These are phyloP conservation scores for Lepus americanus DNA, from an alignment of 2,113 vertebrate genomes.

Conservation along the genomic window DNA sequence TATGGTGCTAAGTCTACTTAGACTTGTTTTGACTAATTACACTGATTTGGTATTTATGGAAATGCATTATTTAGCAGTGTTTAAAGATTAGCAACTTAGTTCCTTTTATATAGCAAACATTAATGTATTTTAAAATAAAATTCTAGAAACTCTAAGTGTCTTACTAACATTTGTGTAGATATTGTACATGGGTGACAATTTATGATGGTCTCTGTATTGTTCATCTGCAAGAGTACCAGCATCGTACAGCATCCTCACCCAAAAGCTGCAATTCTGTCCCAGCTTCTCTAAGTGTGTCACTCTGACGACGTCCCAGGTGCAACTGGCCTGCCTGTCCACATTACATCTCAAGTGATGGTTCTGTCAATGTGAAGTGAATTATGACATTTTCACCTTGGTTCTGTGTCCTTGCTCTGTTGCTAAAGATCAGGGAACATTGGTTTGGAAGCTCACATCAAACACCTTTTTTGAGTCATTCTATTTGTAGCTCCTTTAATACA, in stretches of 20 bases:
- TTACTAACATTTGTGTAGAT: slow-evolving; percentile 6
- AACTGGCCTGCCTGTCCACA: slow-evolving; percentile 1
- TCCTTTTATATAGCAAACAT: neutral
- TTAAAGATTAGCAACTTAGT: neutral
- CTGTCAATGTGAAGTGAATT: slow-evolving; percentile 78
- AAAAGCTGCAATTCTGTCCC: slow-evolving; percentile 68
- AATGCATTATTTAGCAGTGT: neutral
- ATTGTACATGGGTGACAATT: neutral
- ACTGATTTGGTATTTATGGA: neutral
- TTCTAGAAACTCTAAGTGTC: neutral
- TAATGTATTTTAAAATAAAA: slow-evolving; percentile 33
- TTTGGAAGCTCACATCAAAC: slow-evolving; percentile 44
- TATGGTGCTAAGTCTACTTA: neutral
- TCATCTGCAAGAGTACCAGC: neutral
- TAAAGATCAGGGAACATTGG: slow-evolving; percentile 68
- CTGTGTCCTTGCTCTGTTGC: slow-evolving; percentile 42
- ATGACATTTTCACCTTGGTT: slow-evolving; percentile 65
- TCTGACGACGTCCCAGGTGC: slow-evolving; percentile 52
- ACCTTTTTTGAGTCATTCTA: slow-evolving; percentile 19
- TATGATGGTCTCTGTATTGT: neutral
- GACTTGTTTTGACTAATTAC: neutral
- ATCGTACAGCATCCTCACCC: slow-evolving; percentile 60
- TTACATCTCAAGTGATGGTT: slow-evolving; percentile 74
- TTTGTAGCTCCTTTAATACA: neutral
- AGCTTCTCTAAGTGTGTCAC: slow-evolving; percentile 46